Conservation (phyloP, 2,888 invertebrate genomes). For the Camponotus fellah region DNA sequence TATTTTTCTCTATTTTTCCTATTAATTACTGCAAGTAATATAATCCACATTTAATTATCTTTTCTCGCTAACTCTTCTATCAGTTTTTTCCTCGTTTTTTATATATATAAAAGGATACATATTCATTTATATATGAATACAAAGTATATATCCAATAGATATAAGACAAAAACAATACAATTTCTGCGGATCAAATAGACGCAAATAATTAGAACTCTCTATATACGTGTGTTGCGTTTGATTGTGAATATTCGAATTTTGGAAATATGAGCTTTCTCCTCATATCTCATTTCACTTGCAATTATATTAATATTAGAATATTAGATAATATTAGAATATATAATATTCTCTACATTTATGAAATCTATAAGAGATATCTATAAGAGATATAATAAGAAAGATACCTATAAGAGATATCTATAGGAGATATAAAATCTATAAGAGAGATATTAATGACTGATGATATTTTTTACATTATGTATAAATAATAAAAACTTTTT, state of each 20-base stretch:
- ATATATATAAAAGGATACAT: too few relatives aligned
- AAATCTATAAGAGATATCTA: not conserved
- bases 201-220: conserved; percentile 40
- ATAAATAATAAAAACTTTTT: too few relatives aligned
- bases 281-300: not conserved
- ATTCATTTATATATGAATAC: too few relatives aligned
- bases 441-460: not conserved
- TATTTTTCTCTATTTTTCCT: too few relatives aligned
- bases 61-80: conserved; percentile 3
- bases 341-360: not conserved
- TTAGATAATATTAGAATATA: not conserved
- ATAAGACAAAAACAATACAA: not conserved
- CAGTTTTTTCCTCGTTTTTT: not conserved
- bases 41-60: conserved; percentile 81
- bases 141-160: too few relatives aligned
- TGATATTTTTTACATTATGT: not conserved
- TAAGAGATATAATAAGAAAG: too few relatives aligned
- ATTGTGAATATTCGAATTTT: conserved; percentile 10
- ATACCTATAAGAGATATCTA: too few relatives aligned
- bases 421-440: too few relatives aligned
- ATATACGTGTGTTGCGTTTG: not conserved
- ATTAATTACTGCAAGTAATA: not conserved
- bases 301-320: not conserved
- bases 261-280: not conserved
- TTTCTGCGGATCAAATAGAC: conserved; percentile 32